Evolutionary conservation across 2,888 invertebrate species (phyloP).

Genomic region (Aromia moschata): DNA sequence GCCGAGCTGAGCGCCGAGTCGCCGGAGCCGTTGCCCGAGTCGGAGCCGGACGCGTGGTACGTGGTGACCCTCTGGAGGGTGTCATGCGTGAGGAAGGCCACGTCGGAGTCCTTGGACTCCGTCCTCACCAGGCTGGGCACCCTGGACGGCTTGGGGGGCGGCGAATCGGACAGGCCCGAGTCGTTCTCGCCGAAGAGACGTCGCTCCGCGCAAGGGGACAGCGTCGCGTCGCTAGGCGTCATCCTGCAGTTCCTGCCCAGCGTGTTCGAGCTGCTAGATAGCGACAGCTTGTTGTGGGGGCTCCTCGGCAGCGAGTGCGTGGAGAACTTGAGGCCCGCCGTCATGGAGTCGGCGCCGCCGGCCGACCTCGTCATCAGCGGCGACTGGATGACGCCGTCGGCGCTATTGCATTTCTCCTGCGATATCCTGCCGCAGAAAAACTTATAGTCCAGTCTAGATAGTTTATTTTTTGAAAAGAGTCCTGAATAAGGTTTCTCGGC

Average conservation of each 20-base stretch:
- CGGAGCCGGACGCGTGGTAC: conserved; percentile 85
- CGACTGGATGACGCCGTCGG: conserved; percentile 73
- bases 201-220: conserved; percentile 69
- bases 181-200: conserved; percentile 66
- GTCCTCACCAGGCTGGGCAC: conserved; percentile 66
- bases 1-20: conserved; percentile 81
- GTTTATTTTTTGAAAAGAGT: no score
- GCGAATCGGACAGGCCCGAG: conserved; percentile 67
- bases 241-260: conserved; percentile 66
- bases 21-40: conserved; percentile 89
- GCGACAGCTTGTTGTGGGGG: conserved; percentile 64
- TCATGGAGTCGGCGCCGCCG: conserved; percentile 58
- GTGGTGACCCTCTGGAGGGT: conserved; percentile 66
- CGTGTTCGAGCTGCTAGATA: conserved; percentile 64
- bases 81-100: conserved; percentile 56
- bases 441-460: no score
- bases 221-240: conserved; percentile 68
- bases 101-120: conserved; percentile 58
- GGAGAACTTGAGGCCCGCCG: conserved; percentile 63
- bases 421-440: no score
- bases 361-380: conserved; percentile 63
- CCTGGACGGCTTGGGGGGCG: conserved; percentile 72
- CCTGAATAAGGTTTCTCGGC: no score
- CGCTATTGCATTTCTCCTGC: conserved; percentile 74
- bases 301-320: conserved; percentile 68